phyloP scores from a whole-genome alignment of 2,113 vertebrate species.

The Sebastes fasciatus region DNA sequence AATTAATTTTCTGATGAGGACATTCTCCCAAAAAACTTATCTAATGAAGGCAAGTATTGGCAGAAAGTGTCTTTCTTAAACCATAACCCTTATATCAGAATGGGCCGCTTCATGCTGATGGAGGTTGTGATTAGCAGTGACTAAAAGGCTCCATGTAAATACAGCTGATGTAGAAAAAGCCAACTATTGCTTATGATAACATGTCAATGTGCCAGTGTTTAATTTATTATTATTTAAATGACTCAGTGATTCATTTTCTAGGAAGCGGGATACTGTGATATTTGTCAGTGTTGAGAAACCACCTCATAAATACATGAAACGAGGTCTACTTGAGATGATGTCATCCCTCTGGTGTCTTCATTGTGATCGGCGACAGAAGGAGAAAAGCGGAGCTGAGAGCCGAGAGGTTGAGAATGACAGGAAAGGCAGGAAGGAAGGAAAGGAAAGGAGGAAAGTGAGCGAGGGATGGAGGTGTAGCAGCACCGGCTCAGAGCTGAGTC shows the following conservation, averaged over 20 bases:
- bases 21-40: background rate
- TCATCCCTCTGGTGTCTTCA: conserved; percentile 58
- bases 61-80: background rate
- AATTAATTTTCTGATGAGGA: background rate
- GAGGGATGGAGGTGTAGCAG: conserved; percentile 59
- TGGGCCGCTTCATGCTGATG: background rate
- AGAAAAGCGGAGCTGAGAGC: conserved; percentile 12
- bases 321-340: conserved; percentile 83
- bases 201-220: background rate
- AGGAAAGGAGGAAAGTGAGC: conserved; percentile 68
- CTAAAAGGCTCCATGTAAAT: background rate
- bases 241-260: background rate
- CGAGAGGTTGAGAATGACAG: conserved; percentile 62
- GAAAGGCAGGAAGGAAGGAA: conserved; percentile 71
- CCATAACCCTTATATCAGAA: background rate
- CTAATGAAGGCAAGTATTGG: background rate
- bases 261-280: background rate
- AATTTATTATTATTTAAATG: background rate
- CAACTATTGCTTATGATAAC: background rate
- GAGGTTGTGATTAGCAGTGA: background rate
- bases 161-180: background rate
- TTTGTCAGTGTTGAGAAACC: conserved; percentile 84
- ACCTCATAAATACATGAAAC: conserved; percentile 84
- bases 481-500: conserved; percentile 17
- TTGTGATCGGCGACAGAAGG: background rate